Evolutionary conservation across 2,888 invertebrate genomes (phyloP), one percentile per base, ranked within the genome.

Genomic region (Drosophila macrothrix): DNA sequence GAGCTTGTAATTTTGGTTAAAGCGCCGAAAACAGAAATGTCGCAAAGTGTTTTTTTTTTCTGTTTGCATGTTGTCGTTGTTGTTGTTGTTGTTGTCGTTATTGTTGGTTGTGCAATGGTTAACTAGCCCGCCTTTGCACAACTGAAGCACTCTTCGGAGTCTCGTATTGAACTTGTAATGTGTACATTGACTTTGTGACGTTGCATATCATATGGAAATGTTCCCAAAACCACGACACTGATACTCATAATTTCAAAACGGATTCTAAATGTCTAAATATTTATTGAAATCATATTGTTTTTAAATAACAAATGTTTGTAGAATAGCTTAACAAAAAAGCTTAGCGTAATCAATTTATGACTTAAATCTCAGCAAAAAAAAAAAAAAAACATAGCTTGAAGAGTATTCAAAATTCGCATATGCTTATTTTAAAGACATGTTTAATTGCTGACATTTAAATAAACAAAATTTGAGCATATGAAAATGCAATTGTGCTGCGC

Each of bases 61-160:
- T 67, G 67, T 25, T 59, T 64, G 49, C 37, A 60, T 31, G 2
- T 52, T 69, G 66, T 56, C 43, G 39, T 39, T 6, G 46, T 67
- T 54, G 41, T 39, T 56, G 49, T 90, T 90, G 81, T 90, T 69
- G 66, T 59, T 43, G 39, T 39, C 4, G 46, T 67, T 54, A 35
- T 39, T 59, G 50, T 14, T 62, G 54, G 52, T 90, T 90, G 82
- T 90, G 87, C 84, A 86, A 90, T 75, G 83, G 58, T 60, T 77
- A 73, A 78, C 75, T 83, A 80, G 83, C 77, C 68, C 75, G 69
- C 73, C 84, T 74, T 73, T 74, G 78, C 73, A 35, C 78, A 65
- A 66, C 65, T 66, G 68, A 56, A 61, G 56, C 66, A 70, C 80
- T 76, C 76, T 83, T 64, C 62, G 82, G 70, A 67, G 73, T 53